These are phyloP conservation scores for Sebastes diploproa DNA, from an alignment of 2,797 vertebrate species.

Conservation along the genomic window DNA sequence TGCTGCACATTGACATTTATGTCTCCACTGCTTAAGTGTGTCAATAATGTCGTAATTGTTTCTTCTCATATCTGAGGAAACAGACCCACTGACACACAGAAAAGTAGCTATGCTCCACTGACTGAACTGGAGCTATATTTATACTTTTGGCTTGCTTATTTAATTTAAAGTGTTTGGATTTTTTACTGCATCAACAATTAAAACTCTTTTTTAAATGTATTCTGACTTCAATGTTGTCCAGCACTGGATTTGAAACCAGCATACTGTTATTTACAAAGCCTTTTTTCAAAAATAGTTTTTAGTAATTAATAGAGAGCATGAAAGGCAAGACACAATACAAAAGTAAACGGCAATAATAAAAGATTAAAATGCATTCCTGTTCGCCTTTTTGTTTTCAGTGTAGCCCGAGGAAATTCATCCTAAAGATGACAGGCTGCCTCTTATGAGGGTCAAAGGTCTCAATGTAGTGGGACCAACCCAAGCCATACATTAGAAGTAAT, in stretches of 20 bases:
- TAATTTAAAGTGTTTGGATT: background rate
- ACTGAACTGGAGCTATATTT: background rate
- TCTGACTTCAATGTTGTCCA: background rate
- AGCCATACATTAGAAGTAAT: background rate
- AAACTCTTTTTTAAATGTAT: background rate
- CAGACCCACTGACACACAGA: background rate
- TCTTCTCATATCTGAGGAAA: background rate
- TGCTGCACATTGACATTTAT: constrained; percentile 12
- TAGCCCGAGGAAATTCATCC: constrained; percentile 1
- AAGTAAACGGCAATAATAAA: background rate
- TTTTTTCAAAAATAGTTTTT: background rate
- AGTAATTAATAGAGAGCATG: background rate
- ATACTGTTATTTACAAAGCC: background rate
- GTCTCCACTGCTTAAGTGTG: background rate
- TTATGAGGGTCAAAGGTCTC: background rate
- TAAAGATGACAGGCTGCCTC: background rate
- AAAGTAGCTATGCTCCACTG: background rate
- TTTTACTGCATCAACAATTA: background rate
- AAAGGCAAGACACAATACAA: background rate
- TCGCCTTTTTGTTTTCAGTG: background rate
- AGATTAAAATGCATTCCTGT: background rate
- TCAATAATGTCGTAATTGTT: constrained; percentile 1
- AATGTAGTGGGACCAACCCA: background rate
- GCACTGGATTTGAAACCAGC: background rate
- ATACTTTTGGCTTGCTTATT: background rate